phyloP scores from a whole-genome alignment of 2,113 vertebrate genomes.

The Cyanoliseus patagonus region DNA sequence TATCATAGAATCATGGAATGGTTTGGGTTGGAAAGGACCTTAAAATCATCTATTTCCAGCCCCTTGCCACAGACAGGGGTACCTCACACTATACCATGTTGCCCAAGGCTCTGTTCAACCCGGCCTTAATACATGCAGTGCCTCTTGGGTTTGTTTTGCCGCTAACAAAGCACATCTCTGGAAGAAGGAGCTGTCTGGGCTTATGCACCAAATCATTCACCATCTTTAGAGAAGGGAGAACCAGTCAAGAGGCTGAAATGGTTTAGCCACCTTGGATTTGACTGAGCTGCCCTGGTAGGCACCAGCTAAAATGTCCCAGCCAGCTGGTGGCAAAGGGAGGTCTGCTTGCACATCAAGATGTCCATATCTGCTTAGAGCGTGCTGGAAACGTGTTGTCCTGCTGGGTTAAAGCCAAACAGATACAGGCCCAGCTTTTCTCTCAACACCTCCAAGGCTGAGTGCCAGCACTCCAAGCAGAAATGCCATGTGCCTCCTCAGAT shows the following conservation, averaged over 20 bases:
- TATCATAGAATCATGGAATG: neutral
- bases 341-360: neutral
- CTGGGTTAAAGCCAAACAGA: neutral
- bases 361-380: neutral
- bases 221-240: neutral
- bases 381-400: neutral
- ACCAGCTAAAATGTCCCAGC: neutral
- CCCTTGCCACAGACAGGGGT: neutral
- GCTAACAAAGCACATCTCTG: neutral
- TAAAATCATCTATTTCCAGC: neutral
- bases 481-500: neutral
- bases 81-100: neutral
- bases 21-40: neutral
- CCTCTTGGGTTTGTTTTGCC: neutral
- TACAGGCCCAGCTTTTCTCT: neutral
- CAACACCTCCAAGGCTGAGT: neutral
- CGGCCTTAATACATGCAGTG: neutral
- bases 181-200: neutral
- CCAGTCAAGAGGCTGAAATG: neutral
- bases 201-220: neutral
- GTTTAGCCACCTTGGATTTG: fast-evolving
- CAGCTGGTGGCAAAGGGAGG: neutral
- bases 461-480: neutral
- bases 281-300: neutral
- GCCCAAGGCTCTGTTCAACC: neutral